Evolutionary conservation across 2,888 invertebrate species (phyloP), one percentile per base, ranked within the genome.

Genomic region (Eupithecia exiguata): DNA sequence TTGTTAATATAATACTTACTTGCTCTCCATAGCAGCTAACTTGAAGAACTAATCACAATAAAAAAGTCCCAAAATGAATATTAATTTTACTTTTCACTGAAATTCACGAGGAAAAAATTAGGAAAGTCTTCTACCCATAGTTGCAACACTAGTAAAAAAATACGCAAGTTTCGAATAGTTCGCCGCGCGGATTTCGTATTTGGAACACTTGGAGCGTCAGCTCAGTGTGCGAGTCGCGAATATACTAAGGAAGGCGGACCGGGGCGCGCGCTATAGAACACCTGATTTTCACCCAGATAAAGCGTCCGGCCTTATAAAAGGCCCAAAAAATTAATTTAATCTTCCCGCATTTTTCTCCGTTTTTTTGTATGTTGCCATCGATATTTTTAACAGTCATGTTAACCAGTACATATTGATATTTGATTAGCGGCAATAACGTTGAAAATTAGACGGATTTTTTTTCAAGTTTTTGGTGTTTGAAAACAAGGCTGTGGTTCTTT

Each of bases 1-100:
- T 9, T 9, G 10, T 12, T 5, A 21, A 21, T 53, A 12, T 21
- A 14, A 12, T 18, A 68, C 75, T 89, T 83, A 89, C 89, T 81
- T 86, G 78, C 85, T 86, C 79, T 82, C 84, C 89, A 89, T 89
- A 81, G 79, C 82, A 80, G 83, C 82, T 83, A 40, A 14, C 5
- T 82, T 79, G 81, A 77, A 80, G 72, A 81, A 84, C 79, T 79
- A 85, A 84, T 76, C 83, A 85, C 85, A 83, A 79, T 78, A 79
- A 79, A 78, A 79, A 66, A 78, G 80, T 84, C 80, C 74, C 76
- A 75, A 84, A 86, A 85, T 84, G n/a, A 78, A 83, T 83, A 71
- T 76, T 74, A 74, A 68, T 67, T 36, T 30, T 43, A 62, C 25
- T 62, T 30, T 53, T 68, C 69, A 73, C 62, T 49, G 53, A 36